Conservation (phyloP, 23 tunicate genomes). For the Trididemnum miniatum region DNA sequence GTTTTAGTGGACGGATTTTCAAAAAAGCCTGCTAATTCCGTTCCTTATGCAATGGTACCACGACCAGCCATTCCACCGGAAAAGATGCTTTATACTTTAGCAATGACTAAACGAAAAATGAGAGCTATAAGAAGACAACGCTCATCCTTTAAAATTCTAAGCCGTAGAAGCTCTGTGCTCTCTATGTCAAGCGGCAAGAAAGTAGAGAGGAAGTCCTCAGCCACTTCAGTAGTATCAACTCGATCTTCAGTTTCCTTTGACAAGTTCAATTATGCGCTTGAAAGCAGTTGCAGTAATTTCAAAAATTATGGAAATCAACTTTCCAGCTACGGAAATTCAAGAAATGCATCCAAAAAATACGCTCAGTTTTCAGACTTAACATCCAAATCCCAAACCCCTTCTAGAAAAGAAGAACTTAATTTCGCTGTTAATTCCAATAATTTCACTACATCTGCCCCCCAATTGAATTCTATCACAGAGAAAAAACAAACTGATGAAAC, state of each 20-base stretch:
- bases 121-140: slow-evolving; percentile 21
- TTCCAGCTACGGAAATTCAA: neutral
- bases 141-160: neutral
- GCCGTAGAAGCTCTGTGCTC: slow-evolving; percentile 13
- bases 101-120: slow-evolving; percentile 40
- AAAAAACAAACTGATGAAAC: neutral
- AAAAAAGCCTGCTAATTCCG: slow-evolving; percentile 64
- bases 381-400: neutral
- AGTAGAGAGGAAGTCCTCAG: neutral
- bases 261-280: neutral
- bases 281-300: neutral
- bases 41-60: slow-evolving; percentile 58
- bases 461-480: neutral
- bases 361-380: neutral
- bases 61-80: slow-evolving; percentile 60
- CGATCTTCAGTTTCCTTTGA: neutral
- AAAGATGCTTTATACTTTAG: slow-evolving; percentile 52
- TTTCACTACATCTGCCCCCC: neutral
- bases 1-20: slow-evolving; percentile 79
- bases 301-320: neutral
- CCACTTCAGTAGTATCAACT: neutral
- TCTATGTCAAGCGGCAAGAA: neutral
- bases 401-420: neutral
- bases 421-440: neutral
- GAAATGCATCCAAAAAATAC: neutral